Conservation (phyloP, 2,113 vertebrate species). For the Bombycilla garrulus region DNA sequence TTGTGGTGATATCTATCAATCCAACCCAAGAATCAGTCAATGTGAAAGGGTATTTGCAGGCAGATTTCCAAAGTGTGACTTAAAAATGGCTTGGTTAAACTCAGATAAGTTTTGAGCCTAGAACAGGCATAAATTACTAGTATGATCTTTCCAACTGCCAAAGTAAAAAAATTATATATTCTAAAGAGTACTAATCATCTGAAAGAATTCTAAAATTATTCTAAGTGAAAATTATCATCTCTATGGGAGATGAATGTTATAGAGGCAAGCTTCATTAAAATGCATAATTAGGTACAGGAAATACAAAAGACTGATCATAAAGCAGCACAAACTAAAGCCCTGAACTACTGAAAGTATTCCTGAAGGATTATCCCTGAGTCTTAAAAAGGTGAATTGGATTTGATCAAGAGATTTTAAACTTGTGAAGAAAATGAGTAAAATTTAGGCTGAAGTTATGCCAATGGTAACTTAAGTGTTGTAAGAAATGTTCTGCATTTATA, state of each 20-base stretch:
- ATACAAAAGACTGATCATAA: conserved; percentile 62
- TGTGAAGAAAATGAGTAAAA: conserved; percentile 28
- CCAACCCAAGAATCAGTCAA: neutral
- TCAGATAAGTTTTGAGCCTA: neutral
- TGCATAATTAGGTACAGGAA: conserved; percentile 50
- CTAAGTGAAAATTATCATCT: conserved; percentile 65
- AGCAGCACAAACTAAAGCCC: conserved; percentile 37
- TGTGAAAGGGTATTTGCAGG: neutral
- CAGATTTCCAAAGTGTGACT: neutral
- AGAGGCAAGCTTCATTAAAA: conserved; percentile 55
- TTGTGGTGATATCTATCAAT: neutral
- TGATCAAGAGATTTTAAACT: conserved; percentile 31
- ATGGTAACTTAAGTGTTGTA: neutral
- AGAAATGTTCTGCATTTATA: neutral
- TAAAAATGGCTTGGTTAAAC: neutral
- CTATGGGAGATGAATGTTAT: conserved; percentile 54
- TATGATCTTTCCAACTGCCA: neutral
- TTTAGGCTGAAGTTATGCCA: conserved; percentile 1
- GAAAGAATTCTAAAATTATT: conserved; percentile 63
- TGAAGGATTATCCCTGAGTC: conserved; percentile 31
- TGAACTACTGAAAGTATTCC: conserved; percentile 33
- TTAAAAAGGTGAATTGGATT: conserved; percentile 41
- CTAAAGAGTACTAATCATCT: conserved; percentile 53
- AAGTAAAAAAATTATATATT: conserved; percentile 35
- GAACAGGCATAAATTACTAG: conserved; percentile 3